phyloP scores from a whole-genome alignment of 1,140 invertebrate genomes.

The Bombus superbus region DNA sequence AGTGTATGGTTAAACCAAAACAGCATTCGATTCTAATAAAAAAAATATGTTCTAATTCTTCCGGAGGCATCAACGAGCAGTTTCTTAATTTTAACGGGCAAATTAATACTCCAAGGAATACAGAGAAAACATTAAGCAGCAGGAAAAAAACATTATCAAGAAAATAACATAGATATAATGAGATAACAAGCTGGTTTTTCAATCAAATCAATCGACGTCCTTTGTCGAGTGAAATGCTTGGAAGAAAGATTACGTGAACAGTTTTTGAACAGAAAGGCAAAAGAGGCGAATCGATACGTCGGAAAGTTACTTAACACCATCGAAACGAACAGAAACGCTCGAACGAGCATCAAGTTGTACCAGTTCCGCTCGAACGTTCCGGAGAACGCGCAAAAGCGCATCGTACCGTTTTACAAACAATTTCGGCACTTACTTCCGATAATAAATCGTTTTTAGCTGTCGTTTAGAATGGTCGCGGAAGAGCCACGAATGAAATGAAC shows the following conservation, averaged over 20 bases:
- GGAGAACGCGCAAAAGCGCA: slow-evolving; percentile 54
- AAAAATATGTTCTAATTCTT: neutral
- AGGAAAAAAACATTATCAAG: neutral
- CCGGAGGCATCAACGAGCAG: neutral
- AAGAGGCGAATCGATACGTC: neutral
- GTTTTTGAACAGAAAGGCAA: neutral
- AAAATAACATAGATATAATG: neutral
- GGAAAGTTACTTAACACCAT: slow-evolving; percentile 41
- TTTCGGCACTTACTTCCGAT: slow-evolving; percentile 55
- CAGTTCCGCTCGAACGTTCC: slow-evolving; percentile 47
- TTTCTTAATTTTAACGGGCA: neutral
- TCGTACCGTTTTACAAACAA: slow-evolving; percentile 52
- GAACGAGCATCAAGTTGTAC: slow-evolving; percentile 43
- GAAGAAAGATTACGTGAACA: slow-evolving; percentile 4
- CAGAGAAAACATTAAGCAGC: neutral
- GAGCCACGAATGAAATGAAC: neutral
- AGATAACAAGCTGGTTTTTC: neutral
- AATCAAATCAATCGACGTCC: neutral
- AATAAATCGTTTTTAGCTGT: slow-evolving; percentile 23
- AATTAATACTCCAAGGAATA: neutral
- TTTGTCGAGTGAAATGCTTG: slow-evolving; percentile 9
- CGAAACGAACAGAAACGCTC: slow-evolving; percentile 39
- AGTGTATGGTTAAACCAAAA: neutral
- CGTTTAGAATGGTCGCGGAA: slow-evolving; percentile 25
- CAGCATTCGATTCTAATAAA: neutral